Evolutionary conservation across 2,888 invertebrate species (phyloP).

Genomic region (Parapristionchus giblindavisi): DNA sequence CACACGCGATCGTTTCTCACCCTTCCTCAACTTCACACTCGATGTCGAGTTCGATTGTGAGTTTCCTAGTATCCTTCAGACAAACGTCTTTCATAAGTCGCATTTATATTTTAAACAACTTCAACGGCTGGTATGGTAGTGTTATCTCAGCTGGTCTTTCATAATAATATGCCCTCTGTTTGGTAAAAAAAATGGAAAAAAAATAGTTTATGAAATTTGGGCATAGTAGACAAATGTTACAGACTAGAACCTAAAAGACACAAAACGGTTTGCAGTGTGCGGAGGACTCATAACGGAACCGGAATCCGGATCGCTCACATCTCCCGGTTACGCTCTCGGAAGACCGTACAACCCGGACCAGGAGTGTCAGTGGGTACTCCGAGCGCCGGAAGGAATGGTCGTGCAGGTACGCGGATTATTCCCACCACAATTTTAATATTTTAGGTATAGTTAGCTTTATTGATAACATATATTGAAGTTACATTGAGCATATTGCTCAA

Average conservation of each 20-base stretch:
- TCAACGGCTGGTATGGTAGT: no score
- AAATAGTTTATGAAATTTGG: no score
- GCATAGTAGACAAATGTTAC: no score
- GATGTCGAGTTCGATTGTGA: slow-evolving; percentile 47
- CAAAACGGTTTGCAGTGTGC: slow-evolving; percentile 45
- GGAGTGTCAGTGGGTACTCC: slow-evolving; percentile 61
- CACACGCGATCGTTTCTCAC: slow-evolving; percentile 36
- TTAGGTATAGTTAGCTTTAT: no score
- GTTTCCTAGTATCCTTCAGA: background rate
- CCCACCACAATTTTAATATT: no score
- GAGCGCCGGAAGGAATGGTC: slow-evolving; percentile 63
- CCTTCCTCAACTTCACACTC: slow-evolving; percentile 45
- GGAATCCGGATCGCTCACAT: slow-evolving; percentile 49
- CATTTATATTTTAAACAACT: no score
- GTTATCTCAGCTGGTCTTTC: no score
- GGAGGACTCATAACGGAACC: slow-evolving; percentile 53
- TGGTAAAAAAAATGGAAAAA: no score
- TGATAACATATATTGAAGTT: no score
- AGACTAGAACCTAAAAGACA: background rate
- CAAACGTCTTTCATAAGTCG: slow-evolving; percentile 16
- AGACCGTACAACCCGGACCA: slow-evolving; percentile 54
- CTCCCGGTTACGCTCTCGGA: slow-evolving; percentile 48
- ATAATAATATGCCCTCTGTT: no score
- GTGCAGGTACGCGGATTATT: slow-evolving; percentile 50
- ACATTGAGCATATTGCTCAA: no score